Conservation (phyloP, 2,888 invertebrate species). For the Homarus gammarus region DNA sequence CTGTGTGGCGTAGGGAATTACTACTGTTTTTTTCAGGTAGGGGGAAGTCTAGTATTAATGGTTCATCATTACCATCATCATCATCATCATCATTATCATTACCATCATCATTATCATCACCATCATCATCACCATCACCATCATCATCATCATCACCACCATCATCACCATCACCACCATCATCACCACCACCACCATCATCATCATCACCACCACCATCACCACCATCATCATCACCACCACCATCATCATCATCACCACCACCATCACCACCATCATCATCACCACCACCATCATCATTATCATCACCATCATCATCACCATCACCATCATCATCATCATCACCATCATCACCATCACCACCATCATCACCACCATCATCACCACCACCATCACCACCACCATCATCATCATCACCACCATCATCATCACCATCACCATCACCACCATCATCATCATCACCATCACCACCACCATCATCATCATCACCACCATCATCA, state of each 20-base stretch:
- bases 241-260: neutral
- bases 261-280: neutral
- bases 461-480: neutral
- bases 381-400: too few species aligned
- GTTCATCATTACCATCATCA: neutral
- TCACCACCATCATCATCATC: neutral
- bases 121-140: too few species aligned
- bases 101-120: neutral
- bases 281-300: neutral
- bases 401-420: neutral
- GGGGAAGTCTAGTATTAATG: too few species aligned
- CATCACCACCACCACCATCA: neutral
- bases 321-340: neutral
- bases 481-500: neutral
- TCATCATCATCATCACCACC: too few species aligned
- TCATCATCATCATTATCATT: neutral
- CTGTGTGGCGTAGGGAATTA: too few species aligned
- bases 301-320: neutral
- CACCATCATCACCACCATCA: too few species aligned
- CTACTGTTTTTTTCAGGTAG: too few species aligned
- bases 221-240: neutral
- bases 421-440: neutral
- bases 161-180: neutral
- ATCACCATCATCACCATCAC: constrained; percentile 4
- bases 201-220: neutral